Conservation (phyloP, 1,140 invertebrate genomes). For the Atta cephalotes region DNA sequence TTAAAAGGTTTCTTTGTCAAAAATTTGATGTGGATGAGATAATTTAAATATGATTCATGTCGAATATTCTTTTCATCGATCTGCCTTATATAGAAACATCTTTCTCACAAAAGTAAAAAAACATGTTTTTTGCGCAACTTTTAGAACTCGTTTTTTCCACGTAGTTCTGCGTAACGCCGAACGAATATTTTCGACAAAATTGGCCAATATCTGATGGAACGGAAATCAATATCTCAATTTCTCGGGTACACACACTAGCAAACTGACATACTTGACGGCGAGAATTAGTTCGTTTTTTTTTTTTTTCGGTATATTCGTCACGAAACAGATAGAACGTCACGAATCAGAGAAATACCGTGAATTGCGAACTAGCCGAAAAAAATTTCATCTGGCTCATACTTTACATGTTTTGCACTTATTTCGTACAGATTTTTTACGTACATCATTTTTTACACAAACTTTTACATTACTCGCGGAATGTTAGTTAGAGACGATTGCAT, state of each 20-base stretch:
- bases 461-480: not conserved
- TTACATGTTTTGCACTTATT: not conserved
- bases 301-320: not conserved
- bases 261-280: slow-evolving; percentile 29
- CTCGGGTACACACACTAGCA: not conserved
- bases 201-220: slow-evolving; percentile 23
- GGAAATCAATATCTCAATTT: slow-evolving; percentile 47
- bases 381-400: not conserved
- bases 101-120: not conserved
- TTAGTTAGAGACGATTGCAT: not conserved
- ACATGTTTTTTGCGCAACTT: not conserved
- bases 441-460: not conserved
- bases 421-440: not conserved
- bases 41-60: no score
- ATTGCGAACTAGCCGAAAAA: slow-evolving; percentile 1
- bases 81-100: not conserved
- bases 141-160: not conserved
- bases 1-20: no score
- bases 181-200: not conserved
- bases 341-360: slow-evolving; percentile 8
- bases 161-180: not conserved
- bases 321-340: not conserved
- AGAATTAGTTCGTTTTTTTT: slow-evolving; percentile 29
- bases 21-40: no score
- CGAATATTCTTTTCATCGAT: not conserved